A percentile compares a stretch with the other conserved stretches of the same genome.
phyloP scores from a whole-genome alignment of 23 tunicate genomes.

The Halocynthia aurantium region DNA sequence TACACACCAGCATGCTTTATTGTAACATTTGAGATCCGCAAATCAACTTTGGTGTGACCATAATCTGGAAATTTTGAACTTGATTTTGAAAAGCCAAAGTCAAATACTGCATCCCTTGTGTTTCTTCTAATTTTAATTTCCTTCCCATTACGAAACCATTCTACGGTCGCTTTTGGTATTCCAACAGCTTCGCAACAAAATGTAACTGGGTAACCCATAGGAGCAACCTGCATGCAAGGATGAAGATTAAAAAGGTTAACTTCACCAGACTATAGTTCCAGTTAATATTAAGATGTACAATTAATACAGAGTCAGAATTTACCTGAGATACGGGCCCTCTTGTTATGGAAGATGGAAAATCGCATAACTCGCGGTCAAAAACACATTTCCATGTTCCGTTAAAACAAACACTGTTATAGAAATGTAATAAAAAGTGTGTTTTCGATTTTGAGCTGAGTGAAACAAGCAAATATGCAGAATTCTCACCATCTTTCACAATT shows the following conservation, averaged over 20 bases:
- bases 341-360: constrained; percentile 69
- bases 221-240: constrained; percentile 35
- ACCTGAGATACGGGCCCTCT: constrained; percentile 77
- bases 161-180: constrained; percentile 58
- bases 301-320: background rate
- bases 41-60: constrained; percentile 6
- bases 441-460: background rate
- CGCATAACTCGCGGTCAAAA: constrained; percentile 69
- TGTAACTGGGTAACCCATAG: constrained; percentile 53
- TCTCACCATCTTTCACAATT: constrained; percentile 83
- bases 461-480: background rate
- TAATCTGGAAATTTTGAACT: too few species aligned
- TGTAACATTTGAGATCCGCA: constrained; percentile 26
- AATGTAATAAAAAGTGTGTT: background rate
- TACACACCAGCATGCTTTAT: constrained; percentile 52
- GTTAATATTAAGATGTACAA: background rate
- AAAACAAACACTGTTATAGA: constrained; percentile 42
- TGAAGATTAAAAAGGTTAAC: background rate
- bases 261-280: background rate
- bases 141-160: constrained; percentile 67
- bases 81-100: too few species aligned
- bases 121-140: too few species aligned
- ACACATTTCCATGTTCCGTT: constrained; percentile 74
- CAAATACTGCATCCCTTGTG: too few species aligned
- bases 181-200: constrained; percentile 85